Conservation (phyloP, 2,113 vertebrate species). For the Anguilla rostrata region DNA sequence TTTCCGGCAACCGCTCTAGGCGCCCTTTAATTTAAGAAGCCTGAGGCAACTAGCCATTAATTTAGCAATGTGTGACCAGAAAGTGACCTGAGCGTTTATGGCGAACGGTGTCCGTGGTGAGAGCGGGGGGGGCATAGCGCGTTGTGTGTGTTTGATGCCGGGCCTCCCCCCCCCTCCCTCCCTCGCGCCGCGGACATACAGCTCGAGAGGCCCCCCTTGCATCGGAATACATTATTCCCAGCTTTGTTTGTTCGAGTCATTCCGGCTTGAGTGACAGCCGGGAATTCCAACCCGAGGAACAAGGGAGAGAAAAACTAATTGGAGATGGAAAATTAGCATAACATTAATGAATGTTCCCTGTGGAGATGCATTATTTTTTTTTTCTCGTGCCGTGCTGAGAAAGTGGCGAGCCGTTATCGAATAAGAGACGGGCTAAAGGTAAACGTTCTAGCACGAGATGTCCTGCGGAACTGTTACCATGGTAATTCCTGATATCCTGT, state of each 20-base stretch:
- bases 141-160: neutral
- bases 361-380: slow-evolving; percentile 65
- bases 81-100: neutral
- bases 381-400: slow-evolving; percentile 59
- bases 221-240: slow-evolving; percentile 53
- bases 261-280: slow-evolving; percentile 67
- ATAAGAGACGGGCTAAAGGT: neutral
- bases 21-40: slow-evolving; percentile 8
- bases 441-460: neutral
- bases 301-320: slow-evolving; percentile 70
- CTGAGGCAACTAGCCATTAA: neutral
- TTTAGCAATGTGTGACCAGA: neutral
- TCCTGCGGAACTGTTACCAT: neutral
- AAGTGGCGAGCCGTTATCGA: neutral
- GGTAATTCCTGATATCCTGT: neutral
- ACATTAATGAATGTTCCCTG: slow-evolving; percentile 77
- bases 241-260: slow-evolving; percentile 62
- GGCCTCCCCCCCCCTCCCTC: neutral
- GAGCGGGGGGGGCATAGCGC: neutral
- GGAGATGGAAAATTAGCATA: slow-evolving; percentile 79
- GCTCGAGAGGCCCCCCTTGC: slow-evolving; percentile 27
- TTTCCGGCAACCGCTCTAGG: neutral
- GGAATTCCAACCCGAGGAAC: slow-evolving; percentile 61
- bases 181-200: slow-evolving; percentile 42
- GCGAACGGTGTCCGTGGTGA: neutral